A percentile compares a stretch with the other conserved stretches of the same genome.
Conservation (phyloP, 2,113 vertebrate species). For the Cyphotilapia sp. region DNA sequence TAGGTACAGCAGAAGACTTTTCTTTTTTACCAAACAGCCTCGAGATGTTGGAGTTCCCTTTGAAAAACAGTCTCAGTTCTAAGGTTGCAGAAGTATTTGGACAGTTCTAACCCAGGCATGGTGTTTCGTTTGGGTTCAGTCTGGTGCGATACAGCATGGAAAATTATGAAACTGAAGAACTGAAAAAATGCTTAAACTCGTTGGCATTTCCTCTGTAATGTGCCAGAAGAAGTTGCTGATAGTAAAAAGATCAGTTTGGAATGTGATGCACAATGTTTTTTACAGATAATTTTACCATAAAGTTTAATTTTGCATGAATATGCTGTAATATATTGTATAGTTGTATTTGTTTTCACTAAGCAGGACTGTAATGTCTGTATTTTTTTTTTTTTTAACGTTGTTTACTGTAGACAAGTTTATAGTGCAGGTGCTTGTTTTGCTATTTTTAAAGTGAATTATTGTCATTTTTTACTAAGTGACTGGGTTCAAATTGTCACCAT, state of each 20-base stretch:
- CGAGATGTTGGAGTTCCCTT: background rate
- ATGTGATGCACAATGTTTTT: background rate
- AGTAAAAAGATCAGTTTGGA: accelerated
- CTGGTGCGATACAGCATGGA: accelerated
- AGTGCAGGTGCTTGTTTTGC: background rate
- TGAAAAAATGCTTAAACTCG: background rate
- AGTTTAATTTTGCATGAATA: background rate
- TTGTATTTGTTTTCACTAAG: background rate
- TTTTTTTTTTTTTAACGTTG: background rate
- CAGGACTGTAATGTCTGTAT: background rate
- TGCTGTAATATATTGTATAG: background rate
- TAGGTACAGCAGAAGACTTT: background rate
- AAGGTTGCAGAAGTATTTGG: background rate
- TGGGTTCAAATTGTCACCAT: background rate
- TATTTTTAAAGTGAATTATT: accelerated
- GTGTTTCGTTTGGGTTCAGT: background rate
- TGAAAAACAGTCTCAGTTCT: accelerated
- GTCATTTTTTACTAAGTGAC: background rate
- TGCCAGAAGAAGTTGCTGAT: background rate
- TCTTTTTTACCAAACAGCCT: background rate
- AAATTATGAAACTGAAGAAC: background rate
- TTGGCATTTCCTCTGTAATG: accelerated
- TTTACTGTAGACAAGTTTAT: background rate
- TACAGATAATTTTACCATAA: background rate
- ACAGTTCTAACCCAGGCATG: background rate